These are phyloP conservation scores for Collichthys lucidus DNA, from an alignment of 2,113 vertebrate genomes.

Conservation along the genomic window DNA sequence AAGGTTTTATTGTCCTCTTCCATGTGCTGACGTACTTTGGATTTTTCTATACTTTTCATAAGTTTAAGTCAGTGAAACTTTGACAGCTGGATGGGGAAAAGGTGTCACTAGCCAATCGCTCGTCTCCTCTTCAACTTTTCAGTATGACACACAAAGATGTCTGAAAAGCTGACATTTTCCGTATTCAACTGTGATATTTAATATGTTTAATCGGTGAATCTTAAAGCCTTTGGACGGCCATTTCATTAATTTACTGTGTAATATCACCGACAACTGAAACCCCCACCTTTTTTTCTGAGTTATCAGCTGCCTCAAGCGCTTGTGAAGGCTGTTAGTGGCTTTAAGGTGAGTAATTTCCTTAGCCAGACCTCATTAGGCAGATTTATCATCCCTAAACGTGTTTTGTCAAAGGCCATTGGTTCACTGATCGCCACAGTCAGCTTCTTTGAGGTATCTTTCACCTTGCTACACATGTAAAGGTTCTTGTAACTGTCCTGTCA, in stretches of 20 bases:
- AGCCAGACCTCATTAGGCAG: conserved; percentile 60
- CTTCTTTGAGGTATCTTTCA: conserved; percentile 45
- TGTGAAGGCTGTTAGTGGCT: conserved; percentile 43
- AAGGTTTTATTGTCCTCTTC: background rate
- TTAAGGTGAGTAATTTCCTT: conserved; percentile 64
- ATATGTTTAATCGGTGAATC: conserved; percentile 49
- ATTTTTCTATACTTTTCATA: background rate
- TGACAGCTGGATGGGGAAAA: conserved; percentile 34
- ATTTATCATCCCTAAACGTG: conserved; percentile 59
- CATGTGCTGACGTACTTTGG: background rate
- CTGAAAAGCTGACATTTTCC: conserved; percentile 46
- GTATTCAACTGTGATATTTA: conserved; percentile 43
- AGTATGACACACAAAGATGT: conserved; percentile 4
- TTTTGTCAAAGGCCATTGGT: conserved; percentile 71
- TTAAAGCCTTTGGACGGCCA: conserved; percentile 16
- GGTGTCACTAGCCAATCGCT: conserved; percentile 12
- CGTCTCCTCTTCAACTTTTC: conserved; percentile 10
- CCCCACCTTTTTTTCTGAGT: conserved; percentile 31
- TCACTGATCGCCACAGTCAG: conserved; percentile 55
- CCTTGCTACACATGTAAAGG: conserved; percentile 23
- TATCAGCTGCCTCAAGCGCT: conserved; percentile 25
- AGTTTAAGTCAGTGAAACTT: conserved; percentile 35
- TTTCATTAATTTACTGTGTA: conserved; percentile 48
- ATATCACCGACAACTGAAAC: conserved; percentile 42
- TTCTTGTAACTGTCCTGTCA: conserved; percentile 6